Conservation (phyloP, 2,888 invertebrate species). For the Diarsia brunnea region DNA sequence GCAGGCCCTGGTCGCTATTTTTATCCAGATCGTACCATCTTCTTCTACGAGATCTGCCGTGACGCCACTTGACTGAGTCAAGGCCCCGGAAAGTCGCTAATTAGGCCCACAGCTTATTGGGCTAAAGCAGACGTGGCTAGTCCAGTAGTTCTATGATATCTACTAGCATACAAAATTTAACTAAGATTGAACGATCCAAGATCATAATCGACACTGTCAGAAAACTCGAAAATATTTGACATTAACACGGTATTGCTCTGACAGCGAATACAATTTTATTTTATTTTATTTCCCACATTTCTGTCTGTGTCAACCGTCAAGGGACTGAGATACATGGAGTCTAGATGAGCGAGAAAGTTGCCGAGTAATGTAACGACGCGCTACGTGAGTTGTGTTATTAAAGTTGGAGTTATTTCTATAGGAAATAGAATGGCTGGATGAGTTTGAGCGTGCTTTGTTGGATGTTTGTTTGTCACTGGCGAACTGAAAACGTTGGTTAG, state of each 20-base stretch:
- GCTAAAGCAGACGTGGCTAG: too few species aligned
- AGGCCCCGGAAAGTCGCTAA: too few species aligned
- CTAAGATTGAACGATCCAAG: not conserved
- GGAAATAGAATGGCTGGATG: slow-evolving; percentile 4
- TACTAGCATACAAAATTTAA: not conserved
- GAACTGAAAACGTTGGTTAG: not conserved
- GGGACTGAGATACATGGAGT: slow-evolving; percentile 43
- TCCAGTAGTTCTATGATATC: too few species aligned
- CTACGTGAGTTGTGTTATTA: slow-evolving; percentile 36
- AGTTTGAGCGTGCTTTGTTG: slow-evolving; percentile 21
- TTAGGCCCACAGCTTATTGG: too few species aligned
- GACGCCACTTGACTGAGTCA: too few species aligned
- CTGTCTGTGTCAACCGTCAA: slow-evolving; percentile 48
- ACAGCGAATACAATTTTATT: slow-evolving; percentile 28
- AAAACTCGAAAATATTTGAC: slow-evolving; percentile 18
- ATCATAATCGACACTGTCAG: not conserved
- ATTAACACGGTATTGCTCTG: not conserved
- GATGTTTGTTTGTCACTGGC: slow-evolving; percentile 2
- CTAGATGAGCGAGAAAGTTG: slow-evolving; percentile 41
- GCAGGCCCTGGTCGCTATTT: too few species aligned
- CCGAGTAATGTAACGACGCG: slow-evolving; percentile 35
- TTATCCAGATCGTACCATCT: too few species aligned
- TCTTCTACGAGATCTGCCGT: too few species aligned
- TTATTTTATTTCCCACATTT: slow-evolving; percentile 47
- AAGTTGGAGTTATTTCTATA: slow-evolving; percentile 36